Evolutionary conservation across 2,113 vertebrate genomes (phyloP).

Genomic region (Lagopus muta): DNA sequence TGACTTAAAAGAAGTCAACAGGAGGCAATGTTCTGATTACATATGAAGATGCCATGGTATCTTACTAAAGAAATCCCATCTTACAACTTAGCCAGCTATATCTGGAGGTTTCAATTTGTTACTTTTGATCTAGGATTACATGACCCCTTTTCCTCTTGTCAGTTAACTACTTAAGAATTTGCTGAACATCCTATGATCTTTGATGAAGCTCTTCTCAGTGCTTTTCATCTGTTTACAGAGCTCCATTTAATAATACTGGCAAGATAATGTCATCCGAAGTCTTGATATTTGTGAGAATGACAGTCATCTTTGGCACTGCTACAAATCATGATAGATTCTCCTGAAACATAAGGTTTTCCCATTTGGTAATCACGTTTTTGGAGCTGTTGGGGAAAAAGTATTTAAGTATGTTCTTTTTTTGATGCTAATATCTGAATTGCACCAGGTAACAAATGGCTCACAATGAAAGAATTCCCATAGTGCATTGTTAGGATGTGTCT

Average conservation of each 20-base stretch:
- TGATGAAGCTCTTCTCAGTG: neutral
- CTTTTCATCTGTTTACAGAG: constrained; percentile 8
- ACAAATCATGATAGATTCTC: neutral
- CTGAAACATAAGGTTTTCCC: neutral
- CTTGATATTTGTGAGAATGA: neutral
- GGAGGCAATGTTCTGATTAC: neutral
- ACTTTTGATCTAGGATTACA: constrained; percentile 59
- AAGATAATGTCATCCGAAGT: neutral
- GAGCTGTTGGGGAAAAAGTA: neutral
- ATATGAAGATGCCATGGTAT: constrained; percentile 9
- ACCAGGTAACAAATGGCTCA: neutral
- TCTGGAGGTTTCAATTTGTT: constrained; percentile 42
- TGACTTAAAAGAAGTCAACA: constrained; percentile 37
- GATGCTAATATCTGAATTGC: neutral
- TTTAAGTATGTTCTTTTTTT: neutral
- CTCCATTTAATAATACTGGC: neutral
- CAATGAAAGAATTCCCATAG: neutral
- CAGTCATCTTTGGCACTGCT: neutral
- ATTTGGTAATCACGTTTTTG: neutral
- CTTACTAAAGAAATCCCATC: constrained; percentile 64
- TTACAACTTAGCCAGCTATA: constrained; percentile 49
- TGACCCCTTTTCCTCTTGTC: constrained; percentile 21
- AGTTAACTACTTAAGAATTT: constrained; percentile 46
- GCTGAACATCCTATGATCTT: neutral
- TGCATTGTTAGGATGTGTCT: neutral